Evolutionary conservation across 2,888 invertebrate genomes (phyloP), one percentile per base, ranked within the genome.

Genomic region (Acanthosepion esculentum): DNA sequence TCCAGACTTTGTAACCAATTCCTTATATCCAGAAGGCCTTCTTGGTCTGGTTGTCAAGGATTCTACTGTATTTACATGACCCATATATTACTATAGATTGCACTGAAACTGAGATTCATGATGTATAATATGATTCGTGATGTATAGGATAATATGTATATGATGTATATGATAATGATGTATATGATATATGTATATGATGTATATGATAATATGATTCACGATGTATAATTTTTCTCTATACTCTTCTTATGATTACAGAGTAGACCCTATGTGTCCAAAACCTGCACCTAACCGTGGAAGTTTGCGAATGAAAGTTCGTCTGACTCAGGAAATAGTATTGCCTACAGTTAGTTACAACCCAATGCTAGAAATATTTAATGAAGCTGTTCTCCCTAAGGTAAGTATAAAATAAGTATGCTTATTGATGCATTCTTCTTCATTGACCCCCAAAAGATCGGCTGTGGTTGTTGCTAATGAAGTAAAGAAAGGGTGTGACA

Each of bases 321-420:
- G 96, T 78, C 95, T 96, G 94, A 94, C 95, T 91, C 96, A 96
- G 94, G 96, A 96, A 94, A 94, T 95, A 15, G 96, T 96, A 78
- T 95, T 96, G 53, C 96, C 96, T 4, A 95, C 96, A 0, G 95
- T 96, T 48, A 96, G 96, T 94, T 96, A 96, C 94, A 94, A 95
- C 33, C 96, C 96, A 48, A 94, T 96, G n/a, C 95, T 95, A 29
- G 95, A 95, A 29, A 94, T 96, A 48, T 95, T 96, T 92, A 95
- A 95, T 94, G 96, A 96, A 53, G 96, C 96, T 91, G 95, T 96
- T n/a, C 95, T 91, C 48, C 91, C 94, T 18, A 94, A 93, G 93
- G 93, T 93, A 93, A 93, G 78, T 78, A 15, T 78, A 91, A 93
- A 48, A 48, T 53, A 93, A 93, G n/a, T 78, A 4, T n/a, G 78